phyloP scores from a whole-genome alignment of 2,797 vertebrate species.

The Mionectes olivaceus region DNA sequence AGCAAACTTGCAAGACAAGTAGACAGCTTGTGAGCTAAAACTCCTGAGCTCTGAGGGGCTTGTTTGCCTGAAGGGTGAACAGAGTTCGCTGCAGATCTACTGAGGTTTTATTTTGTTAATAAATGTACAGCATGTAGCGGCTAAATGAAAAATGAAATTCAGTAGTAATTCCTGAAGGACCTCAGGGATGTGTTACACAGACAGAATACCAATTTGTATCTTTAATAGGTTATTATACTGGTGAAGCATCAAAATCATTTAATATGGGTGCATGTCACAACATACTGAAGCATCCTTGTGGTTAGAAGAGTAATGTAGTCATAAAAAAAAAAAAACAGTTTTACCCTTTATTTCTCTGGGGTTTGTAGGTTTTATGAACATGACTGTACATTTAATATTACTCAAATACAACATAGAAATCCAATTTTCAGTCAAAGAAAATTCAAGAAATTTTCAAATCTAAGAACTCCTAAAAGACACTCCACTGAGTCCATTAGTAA shows the following conservation, averaged over 20 bases:
- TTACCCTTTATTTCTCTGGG: neutral
- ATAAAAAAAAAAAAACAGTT: neutral
- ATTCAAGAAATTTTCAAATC: neutral
- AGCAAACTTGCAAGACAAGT: slow-evolving; percentile 15
- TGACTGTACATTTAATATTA: neutral
- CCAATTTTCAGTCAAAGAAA: neutral
- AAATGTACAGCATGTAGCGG: slow-evolving; percentile 22
- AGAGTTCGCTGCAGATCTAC: slow-evolving; percentile 42
- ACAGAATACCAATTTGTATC: slow-evolving; percentile 32
- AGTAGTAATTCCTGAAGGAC: slow-evolving; percentile 46
- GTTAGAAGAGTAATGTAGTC: neutral
- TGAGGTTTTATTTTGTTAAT: slow-evolving; percentile 60
- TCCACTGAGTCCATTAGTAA: neutral
- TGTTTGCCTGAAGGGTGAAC: slow-evolving; percentile 63
- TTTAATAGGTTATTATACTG: slow-evolving; percentile 29
- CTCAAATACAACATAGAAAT: neutral
- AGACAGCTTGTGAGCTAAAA: slow-evolving; percentile 47
- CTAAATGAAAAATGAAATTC: slow-evolving; percentile 62
- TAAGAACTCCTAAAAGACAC: neutral
- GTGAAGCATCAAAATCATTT: neutral
- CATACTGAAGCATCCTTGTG: neutral
- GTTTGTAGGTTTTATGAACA: neutral
- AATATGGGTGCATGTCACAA: neutral
- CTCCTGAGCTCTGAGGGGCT: slow-evolving; percentile 36
- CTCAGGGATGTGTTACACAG: neutral